Evolutionary conservation across 2,797 vertebrate genomes (phyloP), one percentile per base, ranked within the genome.

Genomic region (Alfaro cultratus): DNA sequence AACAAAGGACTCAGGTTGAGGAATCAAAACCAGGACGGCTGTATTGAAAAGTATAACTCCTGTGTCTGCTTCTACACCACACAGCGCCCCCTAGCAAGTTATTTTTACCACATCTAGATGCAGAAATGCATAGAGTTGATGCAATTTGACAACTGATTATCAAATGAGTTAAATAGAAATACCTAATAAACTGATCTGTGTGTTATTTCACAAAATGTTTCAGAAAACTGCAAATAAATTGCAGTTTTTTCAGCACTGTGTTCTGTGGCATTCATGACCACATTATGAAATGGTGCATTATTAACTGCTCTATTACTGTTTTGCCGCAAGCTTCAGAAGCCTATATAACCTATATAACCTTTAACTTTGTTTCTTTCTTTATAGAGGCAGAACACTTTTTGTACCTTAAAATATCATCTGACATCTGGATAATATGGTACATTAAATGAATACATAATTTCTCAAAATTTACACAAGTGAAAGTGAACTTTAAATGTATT

Each of bases 241-340:
- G 71, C 77, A 36, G 31, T 71, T 11, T 29, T 70, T 77, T 80
- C 77, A 21, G 43, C 57, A 45, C 21, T 70, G 79, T 74, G 47
- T 75, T 87, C 36, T 49, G 36, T 82, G 73, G 71, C 31, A 55
- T 85, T 74, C 43, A 41, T 93, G 93, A 93, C 89, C 93, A 93
- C 86, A 83, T 92, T 93, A 86, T 90, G 85, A 95, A 94, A 89
- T 93, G 92, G 93, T 93, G 92, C 91, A 73, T 93, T 86, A 93
- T 88, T 94, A 94, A 94, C 86, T 77, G 70, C 64, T 86, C 53
- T 68, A 80, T 68, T 34, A 85, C 82, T 80, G n/a, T 83, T 79
- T 79, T 68, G 79, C 74, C 80, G 82, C 79, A 55, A 81, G 81
- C 60, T 79, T 81, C 39, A 72, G 12, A 8, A 70, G 23, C 26